Evolutionary conservation across 1,140 invertebrate genomes (phyloP).

Genomic region (Laodelphax striatellus): DNA sequence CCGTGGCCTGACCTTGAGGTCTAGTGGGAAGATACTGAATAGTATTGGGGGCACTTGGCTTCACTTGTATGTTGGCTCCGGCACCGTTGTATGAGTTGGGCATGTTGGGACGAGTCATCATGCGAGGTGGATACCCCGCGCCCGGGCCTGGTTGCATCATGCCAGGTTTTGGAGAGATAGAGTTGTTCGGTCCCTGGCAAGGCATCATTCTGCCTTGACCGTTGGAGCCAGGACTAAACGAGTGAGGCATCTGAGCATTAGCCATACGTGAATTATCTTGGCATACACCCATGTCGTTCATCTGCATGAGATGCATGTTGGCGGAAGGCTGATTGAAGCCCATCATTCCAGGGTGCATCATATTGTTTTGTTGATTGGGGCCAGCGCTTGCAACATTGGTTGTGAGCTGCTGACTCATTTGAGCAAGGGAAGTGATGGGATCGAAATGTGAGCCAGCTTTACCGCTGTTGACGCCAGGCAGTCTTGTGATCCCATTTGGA

Average conservation of each 20-base stretch:
- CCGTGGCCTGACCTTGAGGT: conserved; percentile 53
- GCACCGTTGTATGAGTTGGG: conserved; percentile 57
- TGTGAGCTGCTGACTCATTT: conserved; percentile 86
- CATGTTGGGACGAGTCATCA: conserved; percentile 27
- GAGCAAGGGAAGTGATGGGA: conserved; percentile 83
- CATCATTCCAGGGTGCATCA: conserved; percentile 39
- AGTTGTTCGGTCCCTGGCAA: conserved; percentile 18
- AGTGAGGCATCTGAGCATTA: conserved; percentile 24
- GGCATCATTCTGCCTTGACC: conserved; percentile 25
- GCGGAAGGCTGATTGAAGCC: conserved; percentile 33
- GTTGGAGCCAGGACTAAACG: conserved; percentile 31
- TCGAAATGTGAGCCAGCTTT: conserved; percentile 61
- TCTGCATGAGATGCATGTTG: conserved; percentile 43
- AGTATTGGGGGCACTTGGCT: conserved; percentile 91
- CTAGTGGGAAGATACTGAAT: conserved; percentile 94
- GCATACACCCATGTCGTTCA: conserved; percentile 35
- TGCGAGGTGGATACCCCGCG: conserved; percentile 16
- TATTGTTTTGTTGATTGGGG: conserved; percentile 31
- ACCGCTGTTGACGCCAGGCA: conserved; percentile 29
- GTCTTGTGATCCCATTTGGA: conserved; percentile 57
- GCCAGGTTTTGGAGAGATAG: conserved; percentile 36
- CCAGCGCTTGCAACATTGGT: conserved; percentile 53
- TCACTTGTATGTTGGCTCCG: conserved; percentile 81
- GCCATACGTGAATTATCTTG: conserved; percentile 30
- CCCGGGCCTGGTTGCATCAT: conserved; percentile 27